Evolutionary conservation across 2,113 vertebrate species (phyloP).

Genomic region (Amphilophus citrinellus): DNA sequence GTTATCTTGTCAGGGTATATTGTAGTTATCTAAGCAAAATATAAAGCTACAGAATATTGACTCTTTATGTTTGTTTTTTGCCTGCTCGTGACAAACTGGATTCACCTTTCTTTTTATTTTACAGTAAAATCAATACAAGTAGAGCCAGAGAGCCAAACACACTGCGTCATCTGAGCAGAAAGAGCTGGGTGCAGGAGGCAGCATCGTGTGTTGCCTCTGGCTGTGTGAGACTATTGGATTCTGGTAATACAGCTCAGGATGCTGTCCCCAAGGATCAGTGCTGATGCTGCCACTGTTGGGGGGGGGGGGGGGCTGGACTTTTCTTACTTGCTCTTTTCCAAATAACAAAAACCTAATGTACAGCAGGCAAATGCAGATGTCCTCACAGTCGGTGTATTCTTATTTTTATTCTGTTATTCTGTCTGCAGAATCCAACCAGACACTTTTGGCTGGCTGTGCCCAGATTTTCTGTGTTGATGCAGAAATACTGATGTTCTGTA

Average conservation of each 20-base stretch:
- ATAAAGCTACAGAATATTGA: background rate
- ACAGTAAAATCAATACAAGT: conserved; percentile 32
- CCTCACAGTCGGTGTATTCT: background rate
- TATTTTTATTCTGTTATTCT: background rate
- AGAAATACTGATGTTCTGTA: background rate
- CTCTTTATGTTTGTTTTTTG: conserved; percentile 24
- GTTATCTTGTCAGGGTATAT: background rate
- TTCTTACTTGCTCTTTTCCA: conserved; percentile 4
- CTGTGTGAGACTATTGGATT: conserved; percentile 39
- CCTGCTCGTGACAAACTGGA: background rate
- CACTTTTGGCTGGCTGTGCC: background rate
- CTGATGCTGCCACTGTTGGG: conserved; percentile 15
- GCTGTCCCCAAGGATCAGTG: conserved; percentile 41
- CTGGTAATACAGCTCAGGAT: conserved; percentile 47
- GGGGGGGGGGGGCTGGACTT: background rate
- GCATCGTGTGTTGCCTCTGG: conserved; percentile 26
- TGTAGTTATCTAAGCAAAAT: background rate
- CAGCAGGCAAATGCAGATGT: background rate
- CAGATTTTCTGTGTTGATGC: background rate
- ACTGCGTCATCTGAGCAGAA: conserved; percentile 19
- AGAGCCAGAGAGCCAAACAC: conserved; percentile 6
- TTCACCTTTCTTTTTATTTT: background rate
- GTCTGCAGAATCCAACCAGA: background rate
- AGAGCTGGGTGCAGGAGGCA: conserved; percentile 8
- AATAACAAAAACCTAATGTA: background rate